Base-by-base conservation (phyloP, 2,113 vertebrate species). In the Colinus virginianus region DNA sequence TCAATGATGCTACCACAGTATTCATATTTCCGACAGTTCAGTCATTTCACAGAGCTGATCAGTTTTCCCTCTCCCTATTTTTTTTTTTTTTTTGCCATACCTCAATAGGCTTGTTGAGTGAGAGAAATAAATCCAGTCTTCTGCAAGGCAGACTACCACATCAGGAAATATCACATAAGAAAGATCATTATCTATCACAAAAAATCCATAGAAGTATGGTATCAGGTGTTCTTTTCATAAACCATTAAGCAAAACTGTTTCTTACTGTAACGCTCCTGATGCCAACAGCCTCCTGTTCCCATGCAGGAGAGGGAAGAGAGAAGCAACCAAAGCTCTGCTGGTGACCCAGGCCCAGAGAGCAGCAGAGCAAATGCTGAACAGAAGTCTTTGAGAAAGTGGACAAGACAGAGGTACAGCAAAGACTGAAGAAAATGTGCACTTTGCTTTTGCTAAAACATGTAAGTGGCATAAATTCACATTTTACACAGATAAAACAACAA, bases 221-320 rank as follows among this genome's bases (percentile, higher is more conserved):
- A 88, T 40, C 81, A 89, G 28, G 6, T 11, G 43, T 78, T 95
- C 64, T 95, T 46, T 82, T 84, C 59, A 91, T 86, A 94, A 96
- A 55, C 20, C 6, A 17, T 49, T 88, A 53, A 62, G 34, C 23
- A 96, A 94, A 90, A 9, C 20, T 25, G 30, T 28, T 68, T 66
- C 43, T 90, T 61, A 68, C 8, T 64, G 18, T 61, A 91, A 95
- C 84, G 49, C 53, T 34, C 4, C 13, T 87, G 17, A 10, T 38
- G 26, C 45, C 56, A 83, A 77, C 42, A 95, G 75, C 83, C 81
- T 93, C 34, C 32, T 71, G 4, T 7, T 59, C 45, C 42, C 72
- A 45, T 43, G 69, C 61, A 76, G n/a, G 21, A 53, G 58, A 72
- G 56, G 25, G n/a, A 87, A 62, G 5, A 48, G 22, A 79, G 28